Evolutionary conservation across 2,113 vertebrate species (phyloP), one percentile per base, ranked within the genome.

Genomic region (Pungitius pungitius): DNA sequence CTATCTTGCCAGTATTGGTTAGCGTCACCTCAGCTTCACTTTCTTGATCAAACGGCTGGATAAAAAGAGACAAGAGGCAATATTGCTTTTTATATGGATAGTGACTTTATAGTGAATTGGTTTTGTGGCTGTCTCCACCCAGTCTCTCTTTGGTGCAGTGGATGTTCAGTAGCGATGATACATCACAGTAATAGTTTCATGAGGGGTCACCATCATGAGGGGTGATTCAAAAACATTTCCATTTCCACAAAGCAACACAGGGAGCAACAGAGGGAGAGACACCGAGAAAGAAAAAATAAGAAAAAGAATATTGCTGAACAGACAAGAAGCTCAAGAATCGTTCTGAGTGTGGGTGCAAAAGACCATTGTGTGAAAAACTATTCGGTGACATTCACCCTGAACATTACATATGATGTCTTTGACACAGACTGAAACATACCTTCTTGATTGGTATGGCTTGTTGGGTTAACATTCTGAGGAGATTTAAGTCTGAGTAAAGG

Each of bases 41-140:
- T 27, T 95, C 73, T 2, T 89, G 71, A 13, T 96, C 89, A 75
- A 97, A 98, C 14, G 91, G 68, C 96, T 97, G 15, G 3, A 61
- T 52, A 39, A 18, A 37, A 1, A 63, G 8, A 15, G 0, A 3
- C 61, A 17, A n/a, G 24, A 77, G 0, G 9, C 7, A 42, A 43
- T 8, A 26, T 6, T 35, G 42, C 15, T 55, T 52, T 45, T 60
- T 3, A 72, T 51, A 60, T 17, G 20, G 33, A 27, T 13, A 59
- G 1, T 18, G 30, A 1, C 0, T 61, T 40, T 12, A 49, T 26
- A 14, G 6, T 33, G 1, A 65, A 65, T 54, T 30, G 54, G 39
- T 22, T 52, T 24, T 35, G 61, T 35, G 18, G 7, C 27, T 60
- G 51, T 59, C 60, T 59, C 73, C n/a, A n/a, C n/a, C n/a, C 47